Conservation (phyloP, 92 coral and sea anemone species). For the Heliopora coerulea region DNA sequence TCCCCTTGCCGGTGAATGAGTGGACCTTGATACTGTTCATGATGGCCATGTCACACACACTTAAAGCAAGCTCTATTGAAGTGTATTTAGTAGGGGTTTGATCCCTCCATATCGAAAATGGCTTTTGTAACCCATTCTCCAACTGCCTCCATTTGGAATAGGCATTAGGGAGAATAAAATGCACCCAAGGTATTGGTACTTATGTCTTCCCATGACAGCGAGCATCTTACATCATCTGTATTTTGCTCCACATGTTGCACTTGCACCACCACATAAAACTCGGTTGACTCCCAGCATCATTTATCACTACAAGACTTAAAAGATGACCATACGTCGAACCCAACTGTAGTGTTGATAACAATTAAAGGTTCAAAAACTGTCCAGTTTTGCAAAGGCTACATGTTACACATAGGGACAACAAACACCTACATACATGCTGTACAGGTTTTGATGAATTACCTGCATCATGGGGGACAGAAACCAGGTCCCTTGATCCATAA, state of each 20-base stretch:
- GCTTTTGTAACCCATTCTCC: too few relatives aligned
- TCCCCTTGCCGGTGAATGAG: neutral
- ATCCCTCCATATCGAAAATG: too few relatives aligned
- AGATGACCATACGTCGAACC: neutral
- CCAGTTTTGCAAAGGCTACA: conserved; percentile 31
- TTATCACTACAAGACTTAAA: neutral
- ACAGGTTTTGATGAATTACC: conserved; percentile 34
- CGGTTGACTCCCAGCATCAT: neutral
- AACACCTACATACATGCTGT: conserved; percentile 36
- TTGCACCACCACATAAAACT: conserved; percentile 10
- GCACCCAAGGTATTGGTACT: too few relatives aligned
- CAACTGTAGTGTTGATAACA: neutral
- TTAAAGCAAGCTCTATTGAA: neutral
- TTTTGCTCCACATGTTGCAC: conserved; percentile 20
- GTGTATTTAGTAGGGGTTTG: neutral
- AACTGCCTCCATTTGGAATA: neutral
- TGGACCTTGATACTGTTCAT: too few relatives aligned
- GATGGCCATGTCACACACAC: neutral
- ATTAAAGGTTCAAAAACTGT: conserved; percentile 38
- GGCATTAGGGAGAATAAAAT: too few relatives aligned
- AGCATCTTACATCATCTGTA: neutral
- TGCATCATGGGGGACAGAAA: neutral
- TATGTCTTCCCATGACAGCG: too few relatives aligned
- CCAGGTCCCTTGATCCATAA: conserved; percentile 21
- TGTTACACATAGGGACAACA: conserved; percentile 14